These are phyloP conservation scores for Nannoperca obscura DNA, from an alignment of 2,797 vertebrate genomes.

Conservation along the genomic window DNA sequence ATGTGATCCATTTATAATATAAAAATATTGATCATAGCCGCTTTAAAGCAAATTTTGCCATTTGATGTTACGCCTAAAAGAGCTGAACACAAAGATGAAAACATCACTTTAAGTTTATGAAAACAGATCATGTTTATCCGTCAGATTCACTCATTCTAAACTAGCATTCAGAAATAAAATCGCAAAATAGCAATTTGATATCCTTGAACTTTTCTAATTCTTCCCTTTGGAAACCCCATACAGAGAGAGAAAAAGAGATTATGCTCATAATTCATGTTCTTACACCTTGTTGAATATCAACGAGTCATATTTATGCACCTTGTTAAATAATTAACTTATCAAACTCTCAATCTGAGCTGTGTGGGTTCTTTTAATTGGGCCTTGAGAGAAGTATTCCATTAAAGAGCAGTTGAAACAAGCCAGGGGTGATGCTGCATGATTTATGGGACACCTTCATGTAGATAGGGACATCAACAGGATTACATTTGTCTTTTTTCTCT, in stretches of 20 bases:
- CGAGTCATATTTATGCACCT: slow-evolving; percentile 73
- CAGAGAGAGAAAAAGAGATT: slow-evolving; percentile 51
- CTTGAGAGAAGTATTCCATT: slow-evolving; percentile 69
- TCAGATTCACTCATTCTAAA: neutral
- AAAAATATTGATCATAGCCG: neutral
- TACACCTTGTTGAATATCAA: slow-evolving; percentile 78
- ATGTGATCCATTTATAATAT: neutral
- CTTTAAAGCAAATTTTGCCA: neutral
- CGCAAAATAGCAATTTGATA: slow-evolving; percentile 1
- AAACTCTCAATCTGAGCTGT: slow-evolving; percentile 70
- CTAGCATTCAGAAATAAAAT: neutral
- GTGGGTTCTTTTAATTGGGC: slow-evolving; percentile 79
- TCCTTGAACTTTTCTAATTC: slow-evolving; percentile 31
- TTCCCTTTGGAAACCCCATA: slow-evolving; percentile 42
- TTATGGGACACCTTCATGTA: slow-evolving; percentile 71
- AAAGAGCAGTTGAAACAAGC: slow-evolving; percentile 66
- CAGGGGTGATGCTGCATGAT: slow-evolving; percentile 74
- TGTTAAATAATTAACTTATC: slow-evolving; percentile 81
- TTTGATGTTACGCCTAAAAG: neutral
- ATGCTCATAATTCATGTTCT: slow-evolving; percentile 74
- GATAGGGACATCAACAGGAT: slow-evolving; percentile 66
- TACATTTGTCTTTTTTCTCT: slow-evolving; percentile 66
- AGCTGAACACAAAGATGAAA: neutral
- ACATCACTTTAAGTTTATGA: neutral
- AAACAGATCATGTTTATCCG: neutral